Conservation (phyloP, 2,888 invertebrate species). For the Mayetiola destructor region DNA sequence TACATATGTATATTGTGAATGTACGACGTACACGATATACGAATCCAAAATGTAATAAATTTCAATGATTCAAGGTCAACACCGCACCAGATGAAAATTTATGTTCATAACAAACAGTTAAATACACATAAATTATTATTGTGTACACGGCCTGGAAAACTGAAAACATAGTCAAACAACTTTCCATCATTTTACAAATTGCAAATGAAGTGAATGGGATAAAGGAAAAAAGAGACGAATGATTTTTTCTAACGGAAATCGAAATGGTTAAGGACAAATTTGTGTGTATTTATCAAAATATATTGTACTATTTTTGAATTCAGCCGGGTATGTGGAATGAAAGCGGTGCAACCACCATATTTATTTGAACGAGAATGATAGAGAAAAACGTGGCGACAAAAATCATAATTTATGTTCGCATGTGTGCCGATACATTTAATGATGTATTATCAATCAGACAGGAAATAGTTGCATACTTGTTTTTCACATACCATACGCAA, state of each 20-base stretch:
- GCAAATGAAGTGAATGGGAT: too few relatives aligned
- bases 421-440: slow-evolving; percentile 1
- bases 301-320: too few relatives aligned
- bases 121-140: slow-evolving; percentile 11
- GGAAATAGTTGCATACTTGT: too few relatives aligned
- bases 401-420: background rate
- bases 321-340: background rate
- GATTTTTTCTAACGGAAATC: background rate
- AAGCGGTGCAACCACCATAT: slow-evolving; percentile 5
- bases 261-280: background rate
- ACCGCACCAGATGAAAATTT: slow-evolving; percentile 12
- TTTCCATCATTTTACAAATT: too few relatives aligned
- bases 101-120: slow-evolving; percentile 12
- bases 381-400: background rate
- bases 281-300: background rate
- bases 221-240: too few relatives aligned
- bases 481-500: too few relatives aligned
- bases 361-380: background rate
- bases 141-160: slow-evolving; percentile 6
- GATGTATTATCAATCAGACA: slow-evolving; percentile 1
- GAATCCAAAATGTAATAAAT: slow-evolving; percentile 6
- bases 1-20: too few relatives aligned
- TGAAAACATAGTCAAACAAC: background rate
- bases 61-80: slow-evolving; percentile 11
- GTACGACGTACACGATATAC: too few relatives aligned